phyloP scores from a whole-genome alignment of 2,113 vertebrate species.

The Cyanistes caeruleus region DNA sequence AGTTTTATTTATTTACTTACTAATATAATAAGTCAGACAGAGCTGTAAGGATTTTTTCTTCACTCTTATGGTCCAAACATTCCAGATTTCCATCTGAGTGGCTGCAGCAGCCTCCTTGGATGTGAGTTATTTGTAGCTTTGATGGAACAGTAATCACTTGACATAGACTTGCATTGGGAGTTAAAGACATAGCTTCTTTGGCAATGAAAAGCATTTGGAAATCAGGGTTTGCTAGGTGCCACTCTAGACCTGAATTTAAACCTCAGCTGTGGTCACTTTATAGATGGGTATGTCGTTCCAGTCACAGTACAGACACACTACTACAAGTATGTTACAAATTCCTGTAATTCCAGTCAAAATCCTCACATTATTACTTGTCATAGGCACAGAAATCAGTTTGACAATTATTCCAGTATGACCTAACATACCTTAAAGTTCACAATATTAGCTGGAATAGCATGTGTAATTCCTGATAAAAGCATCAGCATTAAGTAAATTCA shows the following conservation, averaged over 20 bases:
- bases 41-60: neutral
- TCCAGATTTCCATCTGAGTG: neutral
- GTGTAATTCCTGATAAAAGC: neutral
- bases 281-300: neutral
- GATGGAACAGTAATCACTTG: neutral
- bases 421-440: neutral
- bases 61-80: neutral
- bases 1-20: neutral
- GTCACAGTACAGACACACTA: neutral
- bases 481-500: neutral
- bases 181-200: neutral
- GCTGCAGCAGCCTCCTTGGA: neutral
- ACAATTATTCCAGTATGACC: neutral
- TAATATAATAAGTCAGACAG: neutral
- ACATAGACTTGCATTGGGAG: neutral
- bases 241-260: neutral
- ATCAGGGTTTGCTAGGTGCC: neutral
- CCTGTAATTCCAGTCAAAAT: neutral
- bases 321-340: neutral
- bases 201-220: neutral
- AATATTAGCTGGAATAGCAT: neutral
- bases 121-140: neutral
- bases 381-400: neutral
- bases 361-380: neutral
- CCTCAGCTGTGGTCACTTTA: neutral